These are phyloP conservation scores for Virgularia gustaviana DNA, from an alignment of 92 coral and sea anemone genomes.

Conservation along the genomic window DNA sequence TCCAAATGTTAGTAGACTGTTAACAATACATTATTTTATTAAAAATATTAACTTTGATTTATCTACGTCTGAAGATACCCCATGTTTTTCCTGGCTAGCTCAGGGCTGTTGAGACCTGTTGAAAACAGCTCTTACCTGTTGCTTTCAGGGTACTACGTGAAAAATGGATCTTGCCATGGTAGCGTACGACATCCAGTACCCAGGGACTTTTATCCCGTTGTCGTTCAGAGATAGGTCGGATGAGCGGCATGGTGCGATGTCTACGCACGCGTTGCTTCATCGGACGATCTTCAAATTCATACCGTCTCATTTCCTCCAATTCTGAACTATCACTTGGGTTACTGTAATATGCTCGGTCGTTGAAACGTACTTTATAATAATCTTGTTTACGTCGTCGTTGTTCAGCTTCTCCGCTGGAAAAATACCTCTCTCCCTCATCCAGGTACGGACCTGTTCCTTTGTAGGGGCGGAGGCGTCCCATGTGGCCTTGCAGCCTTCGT, in stretches of 20 bases:
- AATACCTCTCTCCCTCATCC: slow-evolving; percentile 35
- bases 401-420: slow-evolving; percentile 40
- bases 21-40: no score
- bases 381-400: slow-evolving; percentile 36
- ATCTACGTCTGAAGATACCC: no score
- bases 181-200: slow-evolving; percentile 29
- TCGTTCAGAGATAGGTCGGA: slow-evolving; percentile 36
- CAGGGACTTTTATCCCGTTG: slow-evolving; percentile 28
- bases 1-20: no score
- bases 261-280: slow-evolving; percentile 11
- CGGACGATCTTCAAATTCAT: slow-evolving; percentile 28
- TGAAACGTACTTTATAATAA: slow-evolving; percentile 33
- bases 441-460: slow-evolving; percentile 10
- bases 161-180: slow-evolving; percentile 40
- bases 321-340: slow-evolving; percentile 41
- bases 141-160: slow-evolving; percentile 32
- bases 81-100: no score
- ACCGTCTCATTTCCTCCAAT: slow-evolving; percentile 33
- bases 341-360: slow-evolving; percentile 36
- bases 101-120: no score
- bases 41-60: no score
- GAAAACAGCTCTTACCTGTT: no score
- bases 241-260: slow-evolving; percentile 36
- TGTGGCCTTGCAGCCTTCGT: slow-evolving; percentile 24
- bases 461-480: slow-evolving; percentile 4